Evolutionary conservation across 2,888 invertebrate species (phyloP), one percentile per base, ranked within the genome.

Genomic region (Callyntrura guangdongensis): DNA sequence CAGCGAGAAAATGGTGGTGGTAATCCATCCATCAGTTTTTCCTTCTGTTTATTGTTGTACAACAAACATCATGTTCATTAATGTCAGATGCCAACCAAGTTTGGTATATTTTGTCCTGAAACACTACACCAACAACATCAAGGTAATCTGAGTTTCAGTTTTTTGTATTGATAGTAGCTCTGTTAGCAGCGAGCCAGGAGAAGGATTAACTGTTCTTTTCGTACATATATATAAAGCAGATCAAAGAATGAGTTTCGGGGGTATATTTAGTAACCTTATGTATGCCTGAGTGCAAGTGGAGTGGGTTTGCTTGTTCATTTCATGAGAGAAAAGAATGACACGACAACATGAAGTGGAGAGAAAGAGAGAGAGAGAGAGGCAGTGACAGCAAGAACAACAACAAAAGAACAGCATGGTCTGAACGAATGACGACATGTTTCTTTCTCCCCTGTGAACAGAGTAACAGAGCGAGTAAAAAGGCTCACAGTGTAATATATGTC

Each of bases 351-450:
- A n/a, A 53, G 53, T 17, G 14, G 4, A 20, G 12, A 49, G 14
- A 12, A 47, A 74, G 74, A 49, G 74, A 74, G 47, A 74, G 49
- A 20, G 12, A 49, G n/a, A 74, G 12, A 49, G 14, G 22, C 74
- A 74, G 74, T 74, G 74, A 74, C 74, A 74, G 49, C 49, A 22
- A 49, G n/a, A 74, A 49, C 22, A 74, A 20, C 47, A 74, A 74
- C 74, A 74, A 47, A 74, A 74, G 49, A 74, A 20, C 74, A 74
- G 74, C 74, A 59, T 81, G 81, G n/a, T 20, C 12, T 27, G 9
- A 59, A 8, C 74, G 17, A 14, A 53, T 27, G 27, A 27, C 79
- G 79, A 56, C 79, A 81, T 27, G 59, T 27, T 56, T 81, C 53
- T 77, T 81, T 59, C 81, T 47, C 74, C 6, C 6, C 11, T 5